Evolutionary conservation across 2,797 vertebrate species (phyloP).

Genomic region (Anas bahamensis): DNA sequence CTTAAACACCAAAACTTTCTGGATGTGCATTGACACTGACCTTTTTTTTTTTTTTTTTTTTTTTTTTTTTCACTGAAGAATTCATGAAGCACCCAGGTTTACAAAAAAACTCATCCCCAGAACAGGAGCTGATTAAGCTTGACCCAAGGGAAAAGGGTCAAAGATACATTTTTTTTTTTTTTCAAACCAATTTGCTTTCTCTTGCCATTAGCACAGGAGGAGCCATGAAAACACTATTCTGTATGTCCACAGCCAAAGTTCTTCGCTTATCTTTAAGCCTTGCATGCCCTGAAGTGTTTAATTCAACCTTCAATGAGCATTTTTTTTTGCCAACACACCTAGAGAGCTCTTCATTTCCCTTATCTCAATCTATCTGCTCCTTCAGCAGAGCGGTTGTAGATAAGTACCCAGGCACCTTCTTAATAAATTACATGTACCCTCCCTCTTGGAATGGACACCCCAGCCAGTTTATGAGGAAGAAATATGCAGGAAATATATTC

Average conservation of each 20-base stretch:
- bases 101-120: not conserved
- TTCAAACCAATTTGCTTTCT: not conserved
- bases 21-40: not conserved
- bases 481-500: slow-evolving; percentile 44
- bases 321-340: slow-evolving; percentile 62
- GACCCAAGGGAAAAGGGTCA: not conserved
- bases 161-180: not conserved
- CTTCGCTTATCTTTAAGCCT: slow-evolving; percentile 53
- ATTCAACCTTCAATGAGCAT: slow-evolving; percentile 37
- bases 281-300: slow-evolving; percentile 57
- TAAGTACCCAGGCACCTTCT: slow-evolving; percentile 50
- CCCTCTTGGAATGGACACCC: slow-evolving; percentile 42
- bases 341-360: slow-evolving; percentile 57
- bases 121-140: not conserved
- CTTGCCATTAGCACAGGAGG: not conserved
- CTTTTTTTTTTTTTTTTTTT: not conserved
- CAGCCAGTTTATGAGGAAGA: not conserved
- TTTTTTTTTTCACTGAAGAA: not conserved
- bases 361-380: slow-evolving; percentile 59
- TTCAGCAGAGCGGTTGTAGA: slow-evolving; percentile 49
- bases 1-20: not conserved
- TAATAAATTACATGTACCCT: slow-evolving; percentile 8
- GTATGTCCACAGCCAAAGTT: slow-evolving; percentile 36
- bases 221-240: slow-evolving; percentile 28
- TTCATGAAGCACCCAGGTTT: not conserved